Percentiles rank a stretch among this genome's conserved stretches.
Evolutionary conservation across 1,140 invertebrate genomes (phyloP).

Genomic region (Meloidogyne chitwoodi): DNA sequence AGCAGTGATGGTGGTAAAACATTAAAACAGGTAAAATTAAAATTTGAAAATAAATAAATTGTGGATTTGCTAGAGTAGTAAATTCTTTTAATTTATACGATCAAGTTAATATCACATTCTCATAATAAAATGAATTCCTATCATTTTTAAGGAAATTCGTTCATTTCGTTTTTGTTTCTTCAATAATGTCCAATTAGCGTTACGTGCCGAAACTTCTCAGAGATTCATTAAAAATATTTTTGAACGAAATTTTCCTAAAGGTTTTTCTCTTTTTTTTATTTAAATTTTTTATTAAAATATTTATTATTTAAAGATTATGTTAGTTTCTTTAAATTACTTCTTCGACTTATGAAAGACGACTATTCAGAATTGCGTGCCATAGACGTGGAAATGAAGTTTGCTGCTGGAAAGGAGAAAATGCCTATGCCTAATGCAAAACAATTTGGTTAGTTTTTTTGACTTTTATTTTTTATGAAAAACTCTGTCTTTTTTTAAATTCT

Average conservation of each 20-base stretch:
- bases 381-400: constrained; percentile 33
- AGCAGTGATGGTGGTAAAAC: constrained; percentile 26
- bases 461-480: background rate
- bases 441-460: constrained; percentile 9
- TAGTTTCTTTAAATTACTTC: constrained; percentile 26
- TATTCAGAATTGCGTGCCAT: constrained; percentile 28
- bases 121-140: no score
- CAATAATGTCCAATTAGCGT: background rate
- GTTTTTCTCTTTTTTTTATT: constrained; percentile 9
- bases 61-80: no score
- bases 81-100: no score
- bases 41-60: no score
- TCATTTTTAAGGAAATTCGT: constrained; percentile 28
- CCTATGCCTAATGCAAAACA: constrained; percentile 32
- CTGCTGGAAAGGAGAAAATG: constrained; percentile 21
- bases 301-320: constrained; percentile 27
- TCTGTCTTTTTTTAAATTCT: background rate
- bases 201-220: constrained; percentile 15
- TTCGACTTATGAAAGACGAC: constrained; percentile 33
- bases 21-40: constrained; percentile 14
- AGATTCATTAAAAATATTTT: constrained; percentile 30
- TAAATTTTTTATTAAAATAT: background rate
- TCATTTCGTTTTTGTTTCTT: constrained; percentile 33
- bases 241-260: constrained; percentile 25
- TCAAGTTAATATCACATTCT: no score